Conservation (phyloP, 2,888 invertebrate genomes). For the Geotrupes spiniger region DNA sequence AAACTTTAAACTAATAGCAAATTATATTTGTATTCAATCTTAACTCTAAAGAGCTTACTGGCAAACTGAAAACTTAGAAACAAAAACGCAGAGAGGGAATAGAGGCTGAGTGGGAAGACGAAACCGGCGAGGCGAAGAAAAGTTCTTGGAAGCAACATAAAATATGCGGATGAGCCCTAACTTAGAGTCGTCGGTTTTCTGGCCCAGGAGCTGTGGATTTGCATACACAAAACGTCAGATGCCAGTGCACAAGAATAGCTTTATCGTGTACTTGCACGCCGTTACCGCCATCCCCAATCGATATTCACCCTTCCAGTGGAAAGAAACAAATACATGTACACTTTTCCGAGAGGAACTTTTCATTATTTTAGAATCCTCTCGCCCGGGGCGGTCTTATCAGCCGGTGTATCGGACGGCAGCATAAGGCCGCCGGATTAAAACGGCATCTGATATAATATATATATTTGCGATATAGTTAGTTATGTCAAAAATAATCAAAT, state of each 20-base stretch:
- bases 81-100: slow-evolving; percentile 16
- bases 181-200: slow-evolving; percentile 25
- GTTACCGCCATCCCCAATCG: slow-evolving; percentile 24
- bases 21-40: slow-evolving; percentile 37
- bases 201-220: slow-evolving; percentile 32
- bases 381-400: background rate
- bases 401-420: too few relatives aligned
- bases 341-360: background rate
- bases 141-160: slow-evolving; percentile 32
- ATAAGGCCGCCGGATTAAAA: too few relatives aligned
- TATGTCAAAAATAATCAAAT: too few relatives aligned
- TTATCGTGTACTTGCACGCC: slow-evolving; percentile 32
- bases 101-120: background rate
- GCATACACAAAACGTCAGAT: slow-evolving; percentile 36
- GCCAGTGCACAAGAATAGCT: slow-evolving; percentile 32
- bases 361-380: background rate
- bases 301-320: slow-evolving; percentile 23
- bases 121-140: slow-evolving; percentile 30
- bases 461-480: too few relatives aligned
- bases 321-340: slow-evolving; percentile 17
- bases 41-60: slow-evolving; percentile 26
- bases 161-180: slow-evolving; percentile 34
- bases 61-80: slow-evolving; percentile 25
- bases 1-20: slow-evolving; percentile 26
- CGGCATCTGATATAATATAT: too few relatives aligned